Evolutionary conservation across 2,113 vertebrate genomes (phyloP).

Genomic region (Hemibagrus wyckioides): DNA sequence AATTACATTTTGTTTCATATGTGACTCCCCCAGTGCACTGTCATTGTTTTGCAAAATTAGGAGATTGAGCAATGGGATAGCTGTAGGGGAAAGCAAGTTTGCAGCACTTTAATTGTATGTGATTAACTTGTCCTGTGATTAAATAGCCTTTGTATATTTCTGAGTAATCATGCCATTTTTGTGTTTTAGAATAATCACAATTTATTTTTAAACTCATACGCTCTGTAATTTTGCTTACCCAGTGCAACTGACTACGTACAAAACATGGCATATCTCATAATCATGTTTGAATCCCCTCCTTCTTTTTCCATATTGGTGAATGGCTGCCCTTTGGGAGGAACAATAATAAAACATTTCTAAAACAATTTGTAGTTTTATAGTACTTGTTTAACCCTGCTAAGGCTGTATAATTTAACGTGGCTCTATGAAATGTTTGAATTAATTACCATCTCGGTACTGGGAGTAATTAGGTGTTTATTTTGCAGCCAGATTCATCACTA

Average conservation of each 20-base stretch:
- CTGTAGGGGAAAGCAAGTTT: constrained; percentile 44
- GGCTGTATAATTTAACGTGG: neutral
- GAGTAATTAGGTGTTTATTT: constrained; percentile 1
- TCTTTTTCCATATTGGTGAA: constrained; percentile 33
- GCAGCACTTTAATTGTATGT: constrained; percentile 48
- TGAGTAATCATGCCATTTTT: constrained; percentile 46
- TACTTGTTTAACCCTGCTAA: neutral
- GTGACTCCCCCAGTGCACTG: constrained; percentile 53
- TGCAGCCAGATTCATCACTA: neutral
- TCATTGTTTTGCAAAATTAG: constrained; percentile 55
- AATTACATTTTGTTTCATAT: constrained; percentile 59
- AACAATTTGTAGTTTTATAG: neutral
- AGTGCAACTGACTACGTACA: constrained; percentile 37
- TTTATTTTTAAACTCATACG: constrained; percentile 31
- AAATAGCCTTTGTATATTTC: constrained; percentile 49
- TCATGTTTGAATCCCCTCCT: constrained; percentile 32
- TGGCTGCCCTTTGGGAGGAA: constrained; percentile 20
- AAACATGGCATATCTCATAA: constrained; percentile 31
- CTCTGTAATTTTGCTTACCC: constrained; percentile 49
- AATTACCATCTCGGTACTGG: neutral
- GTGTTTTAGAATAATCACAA: constrained; percentile 35
- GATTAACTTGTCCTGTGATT: constrained; percentile 47
- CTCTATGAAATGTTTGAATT: neutral
- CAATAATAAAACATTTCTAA: constrained; percentile 25
- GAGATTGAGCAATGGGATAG: constrained; percentile 48